These are phyloP conservation scores for Enoplosus armatus DNA, from an alignment of 2,797 vertebrate species.

Conservation along the genomic window DNA sequence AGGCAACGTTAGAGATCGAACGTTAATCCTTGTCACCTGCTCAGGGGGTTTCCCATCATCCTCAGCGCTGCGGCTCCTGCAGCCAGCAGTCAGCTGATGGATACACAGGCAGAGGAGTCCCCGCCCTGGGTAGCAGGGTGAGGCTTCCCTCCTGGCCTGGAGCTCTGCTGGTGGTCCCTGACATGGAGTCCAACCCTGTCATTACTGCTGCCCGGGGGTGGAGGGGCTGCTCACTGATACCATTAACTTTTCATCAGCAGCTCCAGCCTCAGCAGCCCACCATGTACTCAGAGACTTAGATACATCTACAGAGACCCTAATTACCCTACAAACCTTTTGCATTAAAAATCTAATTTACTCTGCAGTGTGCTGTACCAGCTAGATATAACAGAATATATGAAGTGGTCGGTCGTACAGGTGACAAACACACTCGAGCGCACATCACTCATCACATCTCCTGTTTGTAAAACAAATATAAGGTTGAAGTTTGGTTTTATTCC, in stretches of 20 bases:
- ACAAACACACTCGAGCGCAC: background rate
- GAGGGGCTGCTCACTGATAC: conserved; percentile 25
- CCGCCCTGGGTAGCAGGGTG: conserved; percentile 16
- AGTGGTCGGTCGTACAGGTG: background rate
- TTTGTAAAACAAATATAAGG: background rate
- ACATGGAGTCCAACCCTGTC: conserved; percentile 49
- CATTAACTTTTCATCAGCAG: conserved; percentile 69
- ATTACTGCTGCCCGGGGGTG: conserved; percentile 62
- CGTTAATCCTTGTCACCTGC: conserved; percentile 58
- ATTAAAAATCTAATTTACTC: background rate
- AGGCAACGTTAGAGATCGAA: conserved; percentile 22
- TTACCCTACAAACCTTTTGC: background rate
- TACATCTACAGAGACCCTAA: background rate
- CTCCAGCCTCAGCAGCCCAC: conserved; percentile 7
- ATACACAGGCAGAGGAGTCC: conserved; percentile 18
- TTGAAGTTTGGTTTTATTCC: no score
- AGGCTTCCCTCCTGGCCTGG: conserved; percentile 37
- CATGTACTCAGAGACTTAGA: background rate
- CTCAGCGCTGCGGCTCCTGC: conserved; percentile 18
- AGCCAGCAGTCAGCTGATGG: conserved; percentile 48
- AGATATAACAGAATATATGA: background rate
- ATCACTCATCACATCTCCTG: background rate
- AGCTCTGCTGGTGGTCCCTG: conserved; percentile 61
- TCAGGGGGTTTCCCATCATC: conserved; percentile 48
- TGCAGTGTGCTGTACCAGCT: background rate